These are phyloP conservation scores for Heliconius charithonia DNA, from an alignment of 2,888 invertebrate genomes.

Conservation along the genomic window DNA sequence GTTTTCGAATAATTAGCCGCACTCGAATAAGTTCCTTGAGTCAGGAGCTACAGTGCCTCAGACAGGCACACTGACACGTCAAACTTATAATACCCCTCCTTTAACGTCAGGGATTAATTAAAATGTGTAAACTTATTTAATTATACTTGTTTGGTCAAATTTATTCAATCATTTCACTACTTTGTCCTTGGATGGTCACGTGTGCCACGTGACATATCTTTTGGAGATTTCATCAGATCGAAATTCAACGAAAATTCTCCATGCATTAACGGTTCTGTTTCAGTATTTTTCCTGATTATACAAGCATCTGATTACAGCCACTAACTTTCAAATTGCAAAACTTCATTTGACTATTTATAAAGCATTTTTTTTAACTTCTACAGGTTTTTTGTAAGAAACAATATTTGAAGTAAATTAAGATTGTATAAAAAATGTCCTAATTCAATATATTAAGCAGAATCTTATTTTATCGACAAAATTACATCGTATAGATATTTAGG, in stretches of 20 bases:
- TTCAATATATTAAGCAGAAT: not conserved
- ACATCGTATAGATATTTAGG: too few species aligned
- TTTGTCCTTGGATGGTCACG: conserved; percentile 43
- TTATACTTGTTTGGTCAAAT: conserved; percentile 1
- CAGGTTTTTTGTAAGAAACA: not conserved
- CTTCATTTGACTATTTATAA: not conserved
- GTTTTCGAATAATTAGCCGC: too few species aligned
- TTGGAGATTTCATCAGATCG: conserved; percentile 35
- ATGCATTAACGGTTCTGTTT: conserved; percentile 36
- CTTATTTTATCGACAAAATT: too few species aligned
- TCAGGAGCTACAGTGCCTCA: too few species aligned
- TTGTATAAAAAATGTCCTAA: not conserved
- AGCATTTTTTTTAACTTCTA: not conserved
- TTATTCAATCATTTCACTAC: conserved; percentile 25
- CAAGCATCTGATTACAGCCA: conserved; percentile 25
- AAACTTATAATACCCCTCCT: too few species aligned
- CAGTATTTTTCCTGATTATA: conserved; percentile 23
- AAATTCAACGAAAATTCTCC: conserved; percentile 35
- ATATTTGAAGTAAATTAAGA: not conserved
- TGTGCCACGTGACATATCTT: conserved; percentile 39
- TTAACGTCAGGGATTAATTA: not conserved
- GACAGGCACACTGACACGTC: too few species aligned
- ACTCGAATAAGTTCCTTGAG: too few species aligned
- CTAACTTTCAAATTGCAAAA: conserved; percentile 13
- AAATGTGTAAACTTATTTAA: not conserved